A percentile compares a stretch with the other conserved stretches of the same genome.
Evolutionary conservation across 2,888 invertebrate species (phyloP).

Genomic region (Eupithecia subumbrata): DNA sequence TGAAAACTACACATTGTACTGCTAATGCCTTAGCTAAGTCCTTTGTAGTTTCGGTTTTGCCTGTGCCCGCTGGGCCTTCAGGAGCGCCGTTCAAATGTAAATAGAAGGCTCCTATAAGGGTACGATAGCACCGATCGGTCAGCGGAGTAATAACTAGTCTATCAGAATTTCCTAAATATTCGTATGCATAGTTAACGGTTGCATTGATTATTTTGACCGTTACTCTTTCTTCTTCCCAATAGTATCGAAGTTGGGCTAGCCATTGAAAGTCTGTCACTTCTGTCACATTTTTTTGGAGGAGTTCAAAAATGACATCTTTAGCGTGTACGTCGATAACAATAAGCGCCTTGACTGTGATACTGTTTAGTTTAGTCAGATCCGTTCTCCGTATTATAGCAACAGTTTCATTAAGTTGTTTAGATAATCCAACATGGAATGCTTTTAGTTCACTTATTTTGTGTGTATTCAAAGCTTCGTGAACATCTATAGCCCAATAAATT

Average conservation of each 20-base stretch:
- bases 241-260: conserved; percentile 92
- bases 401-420: conserved; percentile 88
- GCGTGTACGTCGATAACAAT: conserved; percentile 95
- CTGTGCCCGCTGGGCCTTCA: conserved; percentile 94
- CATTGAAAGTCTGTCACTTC: conserved; percentile 92
- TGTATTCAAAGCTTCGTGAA: conserved; percentile 87
- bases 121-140: conserved; percentile 92
- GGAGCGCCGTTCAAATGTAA: conserved; percentile 93
- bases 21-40: conserved; percentile 96
- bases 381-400: conserved; percentile 89
- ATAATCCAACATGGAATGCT: conserved; percentile 82
- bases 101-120: conserved; percentile 92
- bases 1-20: conserved; percentile 95
- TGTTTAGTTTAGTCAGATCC: conserved; percentile 87
- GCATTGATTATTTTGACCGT: conserved; percentile 91
- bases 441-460: conserved; percentile 83
- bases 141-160: conserved; percentile 90
- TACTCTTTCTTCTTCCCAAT: conserved; percentile 88
- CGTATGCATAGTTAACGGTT: conserved; percentile 90
- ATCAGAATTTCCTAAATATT: conserved; percentile 92
- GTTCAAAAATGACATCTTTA: conserved; percentile 89
- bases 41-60: conserved; percentile 96
- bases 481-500: conserved; percentile 92
- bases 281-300: conserved; percentile 85
- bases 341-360: conserved; percentile 91